Evolutionary conservation across 2,888 invertebrate species (phyloP), one percentile per base, ranked within the genome.

Genomic region (Epiblema foenella): DNA sequence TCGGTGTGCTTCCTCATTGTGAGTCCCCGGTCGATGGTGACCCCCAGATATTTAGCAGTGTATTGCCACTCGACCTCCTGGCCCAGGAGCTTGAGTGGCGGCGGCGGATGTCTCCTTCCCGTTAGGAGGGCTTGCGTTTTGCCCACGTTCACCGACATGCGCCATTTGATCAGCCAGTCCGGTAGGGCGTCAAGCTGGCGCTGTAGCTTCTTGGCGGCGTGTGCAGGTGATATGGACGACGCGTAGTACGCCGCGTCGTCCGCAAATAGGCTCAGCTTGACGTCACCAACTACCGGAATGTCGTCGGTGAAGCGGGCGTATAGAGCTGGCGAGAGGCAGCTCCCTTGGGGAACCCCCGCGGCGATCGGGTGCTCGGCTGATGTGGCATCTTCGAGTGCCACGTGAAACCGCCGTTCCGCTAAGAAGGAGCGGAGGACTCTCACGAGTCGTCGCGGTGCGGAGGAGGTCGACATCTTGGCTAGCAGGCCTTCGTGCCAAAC

Each of bases 401-500:
- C 59, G 0, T 42, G 24, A 24, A 42, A 59, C 0, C 42, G 37
- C 9, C 59, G 37, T 1, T 42, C 42, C 1, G 0, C 0, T 4
- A 59, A 15, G 20, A 59, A 59, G 15, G 42, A 42, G 24, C 20
- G 20, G 3, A 59, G 1, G 20, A 29, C 29, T 4, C 12, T 11
- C 7, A 49, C 20, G 0, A 68, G n/a, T 0, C 29, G 51, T 18
- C 52, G 18, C 24, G 37, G 56, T 5, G 60, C 7, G 5, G 59
- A 59, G 18, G 68, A 49, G 20, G 11, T 29, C 20, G 68, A 56
- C 39, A 68, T 29, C 7, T 68, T 68, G 60, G 33, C 12, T 2
- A 60, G 37, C 51, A 68, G 37, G n/a, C 68, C 68, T n/a, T 58
- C 60, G n/a, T 68, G 68, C 68, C 68, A 59, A 0, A 57, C 57